Conservation (phyloP, 2,797 vertebrate species). For the Borostomias antarcticus region DNA sequence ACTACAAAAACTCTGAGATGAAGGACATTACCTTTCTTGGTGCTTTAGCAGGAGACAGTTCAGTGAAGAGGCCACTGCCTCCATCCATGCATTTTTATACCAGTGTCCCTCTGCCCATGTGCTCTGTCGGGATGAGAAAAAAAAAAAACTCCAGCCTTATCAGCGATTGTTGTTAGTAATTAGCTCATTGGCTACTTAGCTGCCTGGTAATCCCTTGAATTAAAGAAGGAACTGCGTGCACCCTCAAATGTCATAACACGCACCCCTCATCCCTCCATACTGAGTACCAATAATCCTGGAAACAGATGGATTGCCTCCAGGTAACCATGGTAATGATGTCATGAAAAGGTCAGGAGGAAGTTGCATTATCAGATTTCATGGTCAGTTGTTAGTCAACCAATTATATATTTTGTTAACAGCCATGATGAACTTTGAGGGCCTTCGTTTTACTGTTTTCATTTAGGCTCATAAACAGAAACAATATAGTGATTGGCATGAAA, state of each 20-base stretch:
- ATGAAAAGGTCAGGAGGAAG: not conserved
- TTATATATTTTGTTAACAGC: too few species aligned
- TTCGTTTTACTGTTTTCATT: not conserved
- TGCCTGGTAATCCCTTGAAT: constrained; percentile 65
- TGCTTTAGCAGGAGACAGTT: constrained; percentile 24
- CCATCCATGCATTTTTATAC: constrained; percentile 63
- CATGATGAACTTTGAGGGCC: too few species aligned
- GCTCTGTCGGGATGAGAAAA: constrained; percentile 59
- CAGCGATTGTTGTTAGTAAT: constrained; percentile 59
- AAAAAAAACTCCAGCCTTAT: constrained; percentile 63
- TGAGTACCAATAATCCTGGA: constrained; percentile 60
- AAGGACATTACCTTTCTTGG: constrained; percentile 43
- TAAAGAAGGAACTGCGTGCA: constrained; percentile 53
- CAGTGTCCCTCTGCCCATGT: constrained; percentile 26
- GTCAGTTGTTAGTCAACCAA: too few species aligned
- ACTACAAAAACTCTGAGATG: constrained; percentile 23
- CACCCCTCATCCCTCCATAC: constrained; percentile 44
- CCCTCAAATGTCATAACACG: constrained; percentile 57
- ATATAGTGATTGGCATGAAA: too few species aligned
- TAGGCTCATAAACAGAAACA: not conserved
- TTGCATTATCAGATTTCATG: not conserved
- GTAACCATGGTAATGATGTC: constrained; percentile 43
- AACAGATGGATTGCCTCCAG: constrained; percentile 52
- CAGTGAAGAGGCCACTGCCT: constrained; percentile 30
- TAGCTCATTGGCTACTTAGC: constrained; percentile 44